These are phyloP conservation scores for Brotula barbata DNA, from an alignment of 2,797 vertebrate species.

Conservation along the genomic window DNA sequence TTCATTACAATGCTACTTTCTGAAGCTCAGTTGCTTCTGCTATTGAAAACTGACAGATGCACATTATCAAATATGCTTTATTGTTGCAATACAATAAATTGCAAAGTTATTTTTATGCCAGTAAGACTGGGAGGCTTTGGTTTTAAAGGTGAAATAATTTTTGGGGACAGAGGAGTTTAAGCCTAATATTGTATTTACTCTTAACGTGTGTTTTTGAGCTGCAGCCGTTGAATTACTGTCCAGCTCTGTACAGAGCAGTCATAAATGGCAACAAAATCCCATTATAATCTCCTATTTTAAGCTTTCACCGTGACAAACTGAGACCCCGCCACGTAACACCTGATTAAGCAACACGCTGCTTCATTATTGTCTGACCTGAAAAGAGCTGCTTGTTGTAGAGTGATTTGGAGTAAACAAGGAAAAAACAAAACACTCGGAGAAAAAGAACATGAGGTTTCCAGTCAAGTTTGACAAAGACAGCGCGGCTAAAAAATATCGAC, in stretches of 20 bases:
- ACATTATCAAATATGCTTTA: no score
- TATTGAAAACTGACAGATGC: no score
- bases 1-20: no score
- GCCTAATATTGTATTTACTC: slow-evolving; percentile 5
- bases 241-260: slow-evolving; percentile 9
- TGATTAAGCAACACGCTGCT: slow-evolving; percentile 29
- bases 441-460: slow-evolving; percentile 13
- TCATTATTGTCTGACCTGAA: slow-evolving; percentile 23
- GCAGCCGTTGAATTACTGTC: slow-evolving; percentile 4
- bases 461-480: slow-evolving; percentile 16
- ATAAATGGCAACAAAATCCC: slow-evolving; percentile 30
- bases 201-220: slow-evolving; percentile 3
- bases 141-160: slow-evolving; percentile 11
- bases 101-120: slow-evolving; percentile 6
- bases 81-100: not conserved
- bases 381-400: not conserved
- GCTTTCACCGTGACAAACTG: slow-evolving; percentile 5
- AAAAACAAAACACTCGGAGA: slow-evolving; percentile 10
- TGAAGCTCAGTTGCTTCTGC: no score
- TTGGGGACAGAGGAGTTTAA: not conserved
- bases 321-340: slow-evolving; percentile 18
- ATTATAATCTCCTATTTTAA: slow-evolving; percentile 17
- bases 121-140: slow-evolving; percentile 3
- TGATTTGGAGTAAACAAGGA: no score
- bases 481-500: slow-evolving; percentile 27